Base-by-base conservation (phyloP, 1,140 invertebrate genomes). In the Globodera ellingtonae region DNA sequence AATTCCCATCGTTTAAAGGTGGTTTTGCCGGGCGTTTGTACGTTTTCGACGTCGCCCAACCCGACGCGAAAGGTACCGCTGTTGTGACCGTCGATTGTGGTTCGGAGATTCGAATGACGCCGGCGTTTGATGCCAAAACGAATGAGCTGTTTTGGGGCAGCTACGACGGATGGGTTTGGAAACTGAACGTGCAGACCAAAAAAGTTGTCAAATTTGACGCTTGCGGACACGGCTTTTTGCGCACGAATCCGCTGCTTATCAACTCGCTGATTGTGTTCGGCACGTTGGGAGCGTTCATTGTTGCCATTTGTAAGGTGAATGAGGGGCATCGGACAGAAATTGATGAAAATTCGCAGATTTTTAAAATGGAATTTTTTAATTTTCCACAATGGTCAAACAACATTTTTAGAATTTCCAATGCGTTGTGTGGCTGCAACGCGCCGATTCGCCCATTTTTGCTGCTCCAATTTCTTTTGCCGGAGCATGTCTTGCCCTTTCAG, bases 361-460 rank as follows among this genome's bases (percentile, higher is more conserved):
- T 79, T 2, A 35, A 35, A 3, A 35, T 2, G 1, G 35, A 62
- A 62, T 62, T 62, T 18, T 0, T 6, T 0, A n/a, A 62, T 62
- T 62, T 13, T 59, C 15, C 15, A 2, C 18, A 6, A 52, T 24
- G 24, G 24, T 24, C 24, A 24, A 24, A 24, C 52, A 24, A 24
- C 52, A 52, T 18, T 62, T 62, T n/a, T 35, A 78, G 76, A 69
- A 48, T 35, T 78, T 15, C 18, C 24, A 48, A 7, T 62, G 8
- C 59, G 59, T 47, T 66, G 5, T 73, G 50, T 78, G 79, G 79
- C 18, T 9, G 7, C 48, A 7, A 9, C 56, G 50, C 15, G 21
- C 78, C 10, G 79, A 80, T 78, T 52, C 70, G 4, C 79, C 79
- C 15, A 48, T 80, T 15, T 80, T 80, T 69, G 79, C 79, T 15